These are phyloP conservation scores for Percopsis omiscomaycus DNA, from an alignment of 2,797 vertebrate species.

Conservation along the genomic window DNA sequence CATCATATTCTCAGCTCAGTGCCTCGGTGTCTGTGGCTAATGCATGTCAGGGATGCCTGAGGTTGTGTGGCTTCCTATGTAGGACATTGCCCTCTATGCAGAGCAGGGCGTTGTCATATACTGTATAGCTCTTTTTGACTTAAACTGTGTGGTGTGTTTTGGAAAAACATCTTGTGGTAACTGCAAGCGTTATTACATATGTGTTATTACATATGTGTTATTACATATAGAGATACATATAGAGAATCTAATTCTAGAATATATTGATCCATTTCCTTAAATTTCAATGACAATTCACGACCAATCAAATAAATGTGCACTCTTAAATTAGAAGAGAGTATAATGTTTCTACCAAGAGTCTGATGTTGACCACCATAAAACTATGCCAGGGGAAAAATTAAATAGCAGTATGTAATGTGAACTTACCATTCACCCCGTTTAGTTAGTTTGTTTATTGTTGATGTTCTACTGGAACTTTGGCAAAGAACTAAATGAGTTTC, in stretches of 20 bases:
- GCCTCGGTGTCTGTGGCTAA: conserved; percentile 61
- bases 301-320: neutral
- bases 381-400: neutral
- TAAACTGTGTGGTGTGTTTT: conserved; percentile 24
- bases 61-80: conserved; percentile 67
- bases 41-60: conserved; percentile 71
- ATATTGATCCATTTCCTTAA: neutral
- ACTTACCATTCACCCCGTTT: conserved; percentile 4
- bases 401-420: conserved; percentile 3
- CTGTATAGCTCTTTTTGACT: conserved; percentile 29
- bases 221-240: neutral
- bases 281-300: neutral
- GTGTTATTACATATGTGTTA: no score
- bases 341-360: neutral
- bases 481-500: conserved; percentile 24
- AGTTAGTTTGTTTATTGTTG: conserved; percentile 17
- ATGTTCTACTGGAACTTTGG: conserved; percentile 19
- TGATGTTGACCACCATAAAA: neutral
- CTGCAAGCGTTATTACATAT: conserved; percentile 12
- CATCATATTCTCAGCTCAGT: conserved; percentile 59
- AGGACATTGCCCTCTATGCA: conserved; percentile 61
- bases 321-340: neutral
- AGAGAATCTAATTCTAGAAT: neutral
- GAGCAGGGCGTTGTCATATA: conserved; percentile 67
- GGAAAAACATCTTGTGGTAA: conserved; percentile 12